Conservation (phyloP, 2,113 vertebrate species). For the Bos javanicus region DNA sequence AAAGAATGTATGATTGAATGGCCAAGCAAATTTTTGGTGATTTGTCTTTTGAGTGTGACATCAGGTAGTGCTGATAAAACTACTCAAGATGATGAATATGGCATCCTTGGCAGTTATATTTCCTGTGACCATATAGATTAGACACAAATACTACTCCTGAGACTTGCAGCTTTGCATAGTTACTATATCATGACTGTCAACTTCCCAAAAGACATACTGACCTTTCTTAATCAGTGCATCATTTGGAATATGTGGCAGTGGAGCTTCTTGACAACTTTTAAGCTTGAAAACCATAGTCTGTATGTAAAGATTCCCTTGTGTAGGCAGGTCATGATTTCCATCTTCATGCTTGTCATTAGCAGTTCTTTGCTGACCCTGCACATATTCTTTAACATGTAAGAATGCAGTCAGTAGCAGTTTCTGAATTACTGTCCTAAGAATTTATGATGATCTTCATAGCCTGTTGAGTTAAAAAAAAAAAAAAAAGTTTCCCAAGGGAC, state of each 20-base stretch:
- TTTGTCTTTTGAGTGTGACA: constrained; percentile 64
- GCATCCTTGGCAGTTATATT: constrained; percentile 66
- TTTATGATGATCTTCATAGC: constrained; percentile 60
- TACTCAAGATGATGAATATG: constrained; percentile 65
- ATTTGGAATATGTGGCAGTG: constrained; percentile 22
- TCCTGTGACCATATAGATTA: constrained; percentile 69
- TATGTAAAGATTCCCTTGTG: constrained; percentile 32
- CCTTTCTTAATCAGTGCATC: constrained; percentile 72
- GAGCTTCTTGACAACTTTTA: constrained; percentile 45
- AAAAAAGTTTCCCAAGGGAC: constrained; percentile 7
- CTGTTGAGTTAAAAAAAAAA: constrained; percentile 1
- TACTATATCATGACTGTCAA: constrained; percentile 69
- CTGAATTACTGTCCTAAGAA: constrained; percentile 32
- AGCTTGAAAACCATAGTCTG: constrained; percentile 31
- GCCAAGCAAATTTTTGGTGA: constrained; percentile 63
- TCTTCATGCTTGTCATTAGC: constrained; percentile 43
- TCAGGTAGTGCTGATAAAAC: constrained; percentile 69
- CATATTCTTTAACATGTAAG: constrained; percentile 39
- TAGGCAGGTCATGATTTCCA: neutral
- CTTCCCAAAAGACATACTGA: constrained; percentile 65
- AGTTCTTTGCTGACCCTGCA: constrained; percentile 63
- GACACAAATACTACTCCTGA: constrained; percentile 66
- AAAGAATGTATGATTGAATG: constrained; percentile 56
- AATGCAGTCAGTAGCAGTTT: constrained; percentile 63
- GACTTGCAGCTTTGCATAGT: constrained; percentile 69